Base-by-base conservation (phyloP, 2,797 vertebrate species). In the Sebastiscus albofasciatus region DNA sequence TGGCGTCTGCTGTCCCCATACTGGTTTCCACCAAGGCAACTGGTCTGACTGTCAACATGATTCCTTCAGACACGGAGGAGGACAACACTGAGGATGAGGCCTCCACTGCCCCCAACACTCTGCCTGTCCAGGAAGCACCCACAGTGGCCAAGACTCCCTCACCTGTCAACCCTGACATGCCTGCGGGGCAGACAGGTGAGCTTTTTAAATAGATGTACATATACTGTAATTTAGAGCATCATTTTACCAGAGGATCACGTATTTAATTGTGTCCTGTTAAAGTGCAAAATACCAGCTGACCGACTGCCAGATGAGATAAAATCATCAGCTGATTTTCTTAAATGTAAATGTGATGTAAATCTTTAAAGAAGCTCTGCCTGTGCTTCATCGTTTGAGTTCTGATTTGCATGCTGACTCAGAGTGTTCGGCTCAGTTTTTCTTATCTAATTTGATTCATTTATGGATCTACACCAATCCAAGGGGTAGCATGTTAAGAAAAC, bases 21-120 rank as follows among this genome's bases (percentile, higher is more conserved):
- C 61, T 82, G 81, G 42, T 90, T 69, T 91, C 91, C 82, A 89
- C 78, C 67, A 85, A 90, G 54, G 64, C 87, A 29, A 20, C 77
- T n/a, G 67, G 55, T 26, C 31, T 83, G 61, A 83, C 27, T 2
- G 78, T 89, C 60, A 90, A 89, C 67, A 27, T 76, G 78, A 64
- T 64, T 49, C 85, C 80, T 3, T 90, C 77, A 0, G 95, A 94
- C 84, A 82, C 75, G 0, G 94, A 92, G 18, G 91, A 92, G 1
- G 92, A 84, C 9, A 87, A 79, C 2, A 16, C 46, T 0, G 87
- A 94, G 78, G 88, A 92, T 0, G 94, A 94, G 69, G 87, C 90
- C 68, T 94, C 94, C 79, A 75, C 80, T 0, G 52, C 87, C 24
- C 73, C 90, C 34, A 73, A 52, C 3, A 0, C 55, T 39, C 90